Evolutionary conservation across 2,113 vertebrate genomes (phyloP).

Genomic region (Glaucidium brasilianum): DNA sequence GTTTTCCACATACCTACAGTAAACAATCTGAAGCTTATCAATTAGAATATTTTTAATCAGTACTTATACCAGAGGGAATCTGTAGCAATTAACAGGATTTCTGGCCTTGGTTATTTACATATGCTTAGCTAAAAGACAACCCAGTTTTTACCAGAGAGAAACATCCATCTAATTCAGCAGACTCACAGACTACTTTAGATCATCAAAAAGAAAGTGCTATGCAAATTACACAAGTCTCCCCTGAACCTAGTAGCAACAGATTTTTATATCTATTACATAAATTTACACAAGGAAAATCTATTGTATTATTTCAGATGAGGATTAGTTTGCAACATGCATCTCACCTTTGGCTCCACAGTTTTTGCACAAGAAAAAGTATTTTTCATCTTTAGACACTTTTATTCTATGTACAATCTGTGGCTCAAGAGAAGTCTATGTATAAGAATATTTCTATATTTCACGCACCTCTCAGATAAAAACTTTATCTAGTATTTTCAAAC

Average conservation of each 20-base stretch:
- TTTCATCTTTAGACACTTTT: not conserved
- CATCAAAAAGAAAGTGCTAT: slow-evolving; percentile 1
- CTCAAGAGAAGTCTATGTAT: not conserved
- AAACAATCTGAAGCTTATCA: slow-evolving; percentile 46
- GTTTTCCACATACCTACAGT: slow-evolving; percentile 18
- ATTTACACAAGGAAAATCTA: not conserved
- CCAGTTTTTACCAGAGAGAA: slow-evolving; percentile 22
- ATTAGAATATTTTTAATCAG: slow-evolving; percentile 13
- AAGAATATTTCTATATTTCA: not conserved
- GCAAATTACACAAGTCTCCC: not conserved
- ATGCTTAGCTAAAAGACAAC: not conserved
- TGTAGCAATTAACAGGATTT: slow-evolving; percentile 26
- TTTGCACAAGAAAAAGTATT: not conserved
- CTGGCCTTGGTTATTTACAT: slow-evolving; percentile 37
- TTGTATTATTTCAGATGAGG: not conserved
- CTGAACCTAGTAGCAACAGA: not conserved
- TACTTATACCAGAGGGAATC: slow-evolving; percentile 19
- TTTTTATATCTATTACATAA: not conserved
- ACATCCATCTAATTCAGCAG: not conserved
- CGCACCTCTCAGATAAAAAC: not conserved
- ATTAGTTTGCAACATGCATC: not conserved
- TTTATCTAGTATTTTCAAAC: not conserved
- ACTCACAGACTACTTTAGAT: not conserved
- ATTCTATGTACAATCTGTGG: not conserved
- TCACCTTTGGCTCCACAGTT: not conserved